Evolutionary conservation across 2,888 invertebrate genomes (phyloP), one percentile per base, ranked within the genome.

Genomic region (Zygogramma bicolorata): DNA sequence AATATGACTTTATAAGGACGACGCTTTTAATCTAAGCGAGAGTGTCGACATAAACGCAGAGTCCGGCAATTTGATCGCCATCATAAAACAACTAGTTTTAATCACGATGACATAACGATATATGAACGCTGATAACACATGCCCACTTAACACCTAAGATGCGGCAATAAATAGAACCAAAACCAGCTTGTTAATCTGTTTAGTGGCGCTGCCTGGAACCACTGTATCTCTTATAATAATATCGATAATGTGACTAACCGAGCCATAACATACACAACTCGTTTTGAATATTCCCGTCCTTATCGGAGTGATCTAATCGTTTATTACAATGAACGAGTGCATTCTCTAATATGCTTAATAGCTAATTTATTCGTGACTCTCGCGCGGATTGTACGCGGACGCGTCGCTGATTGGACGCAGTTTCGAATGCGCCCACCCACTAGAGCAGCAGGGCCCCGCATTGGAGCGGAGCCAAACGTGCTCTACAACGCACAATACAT

Each of bases 301-400:
- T 63, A 71, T 71, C 71, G 18, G 3, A 65, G 59, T 59, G 67
- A 71, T 71, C 71, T 68, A 71, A 71, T 71, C 71, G 59, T 67
- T 46, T 31, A 67, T 63, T 59, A 71, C 68, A 63, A 63, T 57
- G 49, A 67, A 71, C 58, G 70, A 53, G 70, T 65, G 63, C 68
- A 29, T 58, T 67, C 58, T 63, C 67, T 71, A 68, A 71, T 68
- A 60, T 27, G 31, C 63, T 15, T 71, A 71, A 71, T 68, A 63
- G 71, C 53, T 27, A 66, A 75, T 66, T 70, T 72, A 72, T 70
- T 65, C 70, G 15, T 20, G 59, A 20, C 68, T 75, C 20, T 31
- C 49, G n/a, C 72, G 13, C 66, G 58, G 75, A 73, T 53, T 75
- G 75, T 75, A 75, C 75, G n/a, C 31, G 15, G 38, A 18, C n/a